A percentile compares a stretch with the other conserved stretches of the same genome.
These are phyloP conservation scores for Argyresthia albistria DNA, from an alignment of 2,888 invertebrate genomes.

Conservation along the genomic window DNA sequence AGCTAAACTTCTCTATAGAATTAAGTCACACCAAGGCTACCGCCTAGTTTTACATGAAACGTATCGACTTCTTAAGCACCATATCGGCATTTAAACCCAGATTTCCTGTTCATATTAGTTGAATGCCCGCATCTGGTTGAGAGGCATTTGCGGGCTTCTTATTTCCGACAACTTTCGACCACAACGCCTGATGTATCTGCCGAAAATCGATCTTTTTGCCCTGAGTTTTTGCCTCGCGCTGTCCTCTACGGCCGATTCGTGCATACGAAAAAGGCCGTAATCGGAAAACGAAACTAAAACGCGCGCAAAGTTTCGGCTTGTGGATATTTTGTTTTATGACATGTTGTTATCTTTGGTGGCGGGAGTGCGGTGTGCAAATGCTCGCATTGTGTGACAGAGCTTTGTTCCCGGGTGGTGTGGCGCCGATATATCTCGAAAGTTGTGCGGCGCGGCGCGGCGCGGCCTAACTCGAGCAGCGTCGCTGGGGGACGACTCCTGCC, in stretches of 20 bases:
- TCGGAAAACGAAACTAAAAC: conserved; percentile 46
- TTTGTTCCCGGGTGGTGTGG: conserved; percentile 47
- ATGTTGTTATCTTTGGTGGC: conserved; percentile 54
- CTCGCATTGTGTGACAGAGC: conserved; percentile 51
- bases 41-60: too few species aligned
- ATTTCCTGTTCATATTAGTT: background rate
- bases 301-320: conserved; percentile 47
- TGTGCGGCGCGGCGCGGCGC: conserved; percentile 41
- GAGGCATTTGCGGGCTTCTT: background rate
- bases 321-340: conserved; percentile 55
- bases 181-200: background rate
- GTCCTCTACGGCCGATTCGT: background rate
- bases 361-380: conserved; percentile 26
- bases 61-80: too few species aligned
- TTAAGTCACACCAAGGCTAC: too few species aligned
- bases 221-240: too few species aligned
- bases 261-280: conserved; percentile 10
- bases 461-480: background rate
- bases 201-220: background rate
- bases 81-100: background rate
- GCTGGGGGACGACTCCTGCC: background rate
- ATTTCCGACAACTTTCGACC: background rate
- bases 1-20: too few species aligned
- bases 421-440: conserved; percentile 65
- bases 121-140: background rate